Evolutionary conservation across 2,888 invertebrate genomes (phyloP), one percentile per base, ranked within the genome.

Genomic region (Yponomeuta sedellus): DNA sequence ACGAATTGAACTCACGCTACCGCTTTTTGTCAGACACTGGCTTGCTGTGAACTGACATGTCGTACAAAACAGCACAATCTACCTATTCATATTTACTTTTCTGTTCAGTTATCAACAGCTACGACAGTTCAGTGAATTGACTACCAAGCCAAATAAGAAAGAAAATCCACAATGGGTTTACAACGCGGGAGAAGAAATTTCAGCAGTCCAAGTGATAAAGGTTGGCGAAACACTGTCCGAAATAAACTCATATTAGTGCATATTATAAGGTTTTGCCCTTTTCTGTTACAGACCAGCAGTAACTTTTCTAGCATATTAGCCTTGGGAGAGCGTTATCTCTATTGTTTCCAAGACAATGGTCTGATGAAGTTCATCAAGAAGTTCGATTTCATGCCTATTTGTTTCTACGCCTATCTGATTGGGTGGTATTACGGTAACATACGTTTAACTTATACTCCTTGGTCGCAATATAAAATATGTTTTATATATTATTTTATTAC

Each of bases 311-410:
- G 94, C 69, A 94, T 98, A 66, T 83, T 97, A 69, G 93, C 97
- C 39, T 86, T 98, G 67, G 97, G 97, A 56, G 97, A 98, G 83
- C 93, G 95, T 73, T 96, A 96, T 84, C 91, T 98, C 19, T 97
- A 94, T 75, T 95, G 95, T 77, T 91, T 97, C 71, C 94, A 93
- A 72, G 97, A 97, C 74, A 94, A 93, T 73, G 98, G 98, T 10
- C 93, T 94, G 66, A 86, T 98, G 72, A 95, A 94, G 75, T 97
- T 95, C 78, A 95, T 96, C 86, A 95, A 97, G 76, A 95, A 96
- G 77, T 93, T 98, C 70, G 97, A 98, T 75, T 98, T 94, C 85
- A 94, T 94, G 69, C 96, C 98, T 0, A 89, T 94, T 69, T 96
- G 96, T 77, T 95, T 95, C 79, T 91, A 92, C 74, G 92, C 94